phyloP scores from a whole-genome alignment of 2,113 vertebrate species.

The Tachysurus vachellii region DNA sequence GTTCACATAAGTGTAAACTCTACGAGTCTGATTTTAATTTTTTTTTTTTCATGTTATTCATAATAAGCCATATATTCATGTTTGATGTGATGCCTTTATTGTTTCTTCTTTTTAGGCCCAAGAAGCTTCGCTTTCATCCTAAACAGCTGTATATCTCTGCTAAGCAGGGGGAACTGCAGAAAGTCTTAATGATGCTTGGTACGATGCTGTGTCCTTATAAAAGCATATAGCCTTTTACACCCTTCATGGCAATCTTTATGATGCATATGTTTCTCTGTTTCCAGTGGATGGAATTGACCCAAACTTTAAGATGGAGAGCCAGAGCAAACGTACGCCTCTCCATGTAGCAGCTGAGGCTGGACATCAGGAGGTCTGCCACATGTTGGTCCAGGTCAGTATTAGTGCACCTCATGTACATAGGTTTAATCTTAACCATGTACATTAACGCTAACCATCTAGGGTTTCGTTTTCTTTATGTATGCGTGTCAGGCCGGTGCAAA shows the following conservation, averaged over 20 bases:
- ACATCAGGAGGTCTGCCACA: slow-evolving; percentile 92
- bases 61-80: background rate
- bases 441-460: background rate
- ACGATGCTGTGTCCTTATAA: background rate
- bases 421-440: background rate
- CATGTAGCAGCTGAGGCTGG: slow-evolving; percentile 91
- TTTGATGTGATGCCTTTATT: background rate
- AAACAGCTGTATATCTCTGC: slow-evolving; percentile 97
- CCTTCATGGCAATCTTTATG: background rate
- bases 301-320: slow-evolving; percentile 96
- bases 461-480: background rate
- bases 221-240: background rate
- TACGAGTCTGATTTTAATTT: too few relatives aligned
- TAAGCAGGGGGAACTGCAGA: slow-evolving; percentile 95
- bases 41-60: background rate
- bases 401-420: background rate
- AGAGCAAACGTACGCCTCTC: slow-evolving; percentile 89
- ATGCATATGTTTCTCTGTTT: background rate
- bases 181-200: slow-evolving; percentile 95
- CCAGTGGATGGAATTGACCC: slow-evolving; percentile 97
- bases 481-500: slow-evolving; percentile 88
- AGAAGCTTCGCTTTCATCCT: slow-evolving; percentile 97
- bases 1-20: background rate
- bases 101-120: slow-evolving; percentile 77
- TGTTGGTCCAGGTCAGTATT: slow-evolving; percentile 87